phyloP scores from a whole-genome alignment of 2,888 invertebrate species.

The Graphium colonna region DNA sequence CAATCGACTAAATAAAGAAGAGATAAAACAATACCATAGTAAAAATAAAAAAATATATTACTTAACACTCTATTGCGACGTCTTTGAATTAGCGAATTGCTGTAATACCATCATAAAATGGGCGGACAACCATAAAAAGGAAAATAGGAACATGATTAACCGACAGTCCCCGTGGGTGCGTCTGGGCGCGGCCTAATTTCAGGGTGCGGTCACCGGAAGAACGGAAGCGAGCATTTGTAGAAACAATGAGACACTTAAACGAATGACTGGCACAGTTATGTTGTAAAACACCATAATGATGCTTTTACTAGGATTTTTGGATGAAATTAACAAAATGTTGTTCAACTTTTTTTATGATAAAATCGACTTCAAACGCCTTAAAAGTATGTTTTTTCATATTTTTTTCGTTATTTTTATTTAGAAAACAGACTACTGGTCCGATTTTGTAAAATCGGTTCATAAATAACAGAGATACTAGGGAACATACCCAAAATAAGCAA shows the following conservation, averaged over 20 bases:
- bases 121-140: background rate
- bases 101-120: background rate
- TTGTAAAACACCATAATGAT: constrained; percentile 2
- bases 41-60: background rate
- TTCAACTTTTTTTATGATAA: too few species aligned
- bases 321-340: too few species aligned
- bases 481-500: too few species aligned
- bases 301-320: too few species aligned
- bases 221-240: constrained; percentile 34
- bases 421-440: too few species aligned
- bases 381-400: too few species aligned
- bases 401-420: too few species aligned
- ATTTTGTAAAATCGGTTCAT: too few species aligned
- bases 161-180: constrained; percentile 30
- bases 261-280: background rate
- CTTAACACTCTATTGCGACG: background rate
- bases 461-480: too few species aligned
- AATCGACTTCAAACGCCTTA: too few species aligned
- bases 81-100: background rate
- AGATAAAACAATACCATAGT: background rate
- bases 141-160: background rate
- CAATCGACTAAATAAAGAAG: background rate
- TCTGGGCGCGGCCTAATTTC: constrained; percentile 49
- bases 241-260: background rate
- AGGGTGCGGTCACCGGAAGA: constrained; percentile 38